These are phyloP conservation scores for Lutjanus campechanus DNA, from an alignment of 2,797 vertebrate genomes.

Conservation along the genomic window DNA sequence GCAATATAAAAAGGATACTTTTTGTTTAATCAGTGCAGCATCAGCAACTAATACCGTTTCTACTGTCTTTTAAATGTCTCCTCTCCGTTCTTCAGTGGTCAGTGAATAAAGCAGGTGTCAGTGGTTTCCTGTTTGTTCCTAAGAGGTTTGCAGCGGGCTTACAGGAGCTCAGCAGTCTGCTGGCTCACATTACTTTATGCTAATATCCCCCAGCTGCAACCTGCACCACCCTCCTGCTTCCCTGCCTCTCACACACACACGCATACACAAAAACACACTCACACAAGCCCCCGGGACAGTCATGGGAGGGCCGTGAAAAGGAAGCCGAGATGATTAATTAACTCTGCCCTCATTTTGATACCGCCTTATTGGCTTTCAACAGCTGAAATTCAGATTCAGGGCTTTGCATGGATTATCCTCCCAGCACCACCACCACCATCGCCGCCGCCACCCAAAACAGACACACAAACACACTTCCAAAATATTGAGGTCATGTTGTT, in stretches of 20 bases:
- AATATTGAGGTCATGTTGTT: constrained; percentile 74
- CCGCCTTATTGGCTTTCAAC: constrained; percentile 81
- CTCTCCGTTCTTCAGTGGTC: constrained; percentile 26
- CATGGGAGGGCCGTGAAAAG: constrained; percentile 74
- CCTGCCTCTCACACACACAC: constrained; percentile 25
- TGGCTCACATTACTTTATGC: constrained; percentile 80
- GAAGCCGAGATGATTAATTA: constrained; percentile 85
- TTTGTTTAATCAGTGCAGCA: constrained; percentile 6
- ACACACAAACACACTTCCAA: constrained; percentile 52
- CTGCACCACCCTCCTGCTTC: constrained; percentile 74
- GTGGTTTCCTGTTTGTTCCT: constrained; percentile 60
- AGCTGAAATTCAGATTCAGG: constrained; percentile 65
- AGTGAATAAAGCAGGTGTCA: constrained; percentile 63
- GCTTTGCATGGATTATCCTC: constrained; percentile 78
- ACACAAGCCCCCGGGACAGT: constrained; percentile 75
- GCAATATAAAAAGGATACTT: neutral
- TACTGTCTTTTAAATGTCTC: constrained; percentile 15
- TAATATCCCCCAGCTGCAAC: constrained; percentile 81
- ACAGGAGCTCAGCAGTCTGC: constrained; percentile 72
- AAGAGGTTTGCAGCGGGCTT: constrained; percentile 41
- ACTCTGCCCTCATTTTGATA: constrained; percentile 82
- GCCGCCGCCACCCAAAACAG: constrained; percentile 41
- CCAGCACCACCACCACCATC: constrained; percentile 15
- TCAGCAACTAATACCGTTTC: constrained; percentile 6
- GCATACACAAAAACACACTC: constrained; percentile 29